These are phyloP conservation scores for Chironomus striatipennis DNA, from an alignment of 1,140 invertebrate genomes.

Conservation along the genomic window DNA sequence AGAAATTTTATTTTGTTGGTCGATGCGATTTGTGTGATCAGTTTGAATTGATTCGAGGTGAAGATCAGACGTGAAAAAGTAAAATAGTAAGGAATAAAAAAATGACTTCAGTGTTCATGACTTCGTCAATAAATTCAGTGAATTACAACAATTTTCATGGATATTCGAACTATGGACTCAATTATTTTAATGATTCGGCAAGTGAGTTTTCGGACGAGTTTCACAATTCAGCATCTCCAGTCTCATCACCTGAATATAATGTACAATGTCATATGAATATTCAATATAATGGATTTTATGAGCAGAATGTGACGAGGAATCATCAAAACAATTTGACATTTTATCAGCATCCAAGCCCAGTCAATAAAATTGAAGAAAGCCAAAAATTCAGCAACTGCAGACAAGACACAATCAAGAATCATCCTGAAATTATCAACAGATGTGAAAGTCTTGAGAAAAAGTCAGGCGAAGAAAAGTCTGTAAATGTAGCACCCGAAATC, in stretches of 20 bases:
- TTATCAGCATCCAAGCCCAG: not conserved
- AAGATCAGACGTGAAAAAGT: constrained; percentile 1
- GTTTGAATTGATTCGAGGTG: not conserved
- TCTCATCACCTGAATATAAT: not conserved
- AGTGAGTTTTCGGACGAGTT: not conserved
- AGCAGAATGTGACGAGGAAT: not conserved
- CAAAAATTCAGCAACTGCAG: not conserved
- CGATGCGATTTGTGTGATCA: not conserved
- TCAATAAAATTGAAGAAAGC: not conserved
- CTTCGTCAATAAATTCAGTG: not conserved
- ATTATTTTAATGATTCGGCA: not conserved
- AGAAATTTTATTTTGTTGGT: no score
- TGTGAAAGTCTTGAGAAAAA: not conserved
- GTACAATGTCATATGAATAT: not conserved
- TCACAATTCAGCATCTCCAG: not conserved
- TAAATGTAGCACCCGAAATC: constrained; percentile 37
- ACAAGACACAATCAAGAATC: not conserved
- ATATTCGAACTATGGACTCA: not conserved
- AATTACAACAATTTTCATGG: not conserved
- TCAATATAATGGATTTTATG: no score
- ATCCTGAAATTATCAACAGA: not conserved
- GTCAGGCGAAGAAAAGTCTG: not conserved
- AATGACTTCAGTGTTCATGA: not conserved
- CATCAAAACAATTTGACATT: not conserved
- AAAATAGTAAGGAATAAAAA: not conserved